Conservation (phyloP, 2,113 vertebrate species). For the Cettia cetti region DNA sequence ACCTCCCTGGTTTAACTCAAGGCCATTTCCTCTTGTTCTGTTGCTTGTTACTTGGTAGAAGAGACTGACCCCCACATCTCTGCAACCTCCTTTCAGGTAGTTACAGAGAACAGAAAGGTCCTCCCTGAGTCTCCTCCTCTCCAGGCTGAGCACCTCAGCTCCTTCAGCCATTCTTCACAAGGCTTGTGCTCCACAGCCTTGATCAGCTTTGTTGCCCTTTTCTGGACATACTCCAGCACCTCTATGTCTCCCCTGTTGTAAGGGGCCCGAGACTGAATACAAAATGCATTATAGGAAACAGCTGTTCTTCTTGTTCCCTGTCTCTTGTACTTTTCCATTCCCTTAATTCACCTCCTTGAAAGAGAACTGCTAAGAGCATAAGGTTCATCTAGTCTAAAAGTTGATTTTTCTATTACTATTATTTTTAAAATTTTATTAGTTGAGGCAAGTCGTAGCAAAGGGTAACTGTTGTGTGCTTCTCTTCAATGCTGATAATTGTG, state of each 20-base stretch:
- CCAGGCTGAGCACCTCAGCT: neutral
- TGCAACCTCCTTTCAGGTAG: neutral
- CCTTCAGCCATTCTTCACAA: neutral
- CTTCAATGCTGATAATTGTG: neutral
- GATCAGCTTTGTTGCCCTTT: neutral
- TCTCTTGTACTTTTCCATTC: neutral
- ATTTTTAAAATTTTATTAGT: neutral
- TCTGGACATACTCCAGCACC: neutral
- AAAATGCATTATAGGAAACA: neutral
- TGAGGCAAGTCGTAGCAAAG: neutral
- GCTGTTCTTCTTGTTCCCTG: neutral
- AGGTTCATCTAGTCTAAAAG: neutral
- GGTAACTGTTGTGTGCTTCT: neutral
- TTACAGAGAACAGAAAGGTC: neutral
- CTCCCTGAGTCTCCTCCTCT: neutral
- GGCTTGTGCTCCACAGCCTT: neutral
- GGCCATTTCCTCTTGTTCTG: neutral
- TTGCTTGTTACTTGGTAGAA: neutral
- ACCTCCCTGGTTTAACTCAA: neutral
- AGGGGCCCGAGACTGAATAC: neutral
- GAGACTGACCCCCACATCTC: neutral
- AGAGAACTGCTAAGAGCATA: neutral
- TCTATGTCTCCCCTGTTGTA: neutral
- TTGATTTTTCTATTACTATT: neutral
- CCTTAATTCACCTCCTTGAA: neutral